These are phyloP conservation scores for Drosophila busckii DNA, from an alignment of 1,140 invertebrate genomes.

Conservation along the genomic window DNA sequence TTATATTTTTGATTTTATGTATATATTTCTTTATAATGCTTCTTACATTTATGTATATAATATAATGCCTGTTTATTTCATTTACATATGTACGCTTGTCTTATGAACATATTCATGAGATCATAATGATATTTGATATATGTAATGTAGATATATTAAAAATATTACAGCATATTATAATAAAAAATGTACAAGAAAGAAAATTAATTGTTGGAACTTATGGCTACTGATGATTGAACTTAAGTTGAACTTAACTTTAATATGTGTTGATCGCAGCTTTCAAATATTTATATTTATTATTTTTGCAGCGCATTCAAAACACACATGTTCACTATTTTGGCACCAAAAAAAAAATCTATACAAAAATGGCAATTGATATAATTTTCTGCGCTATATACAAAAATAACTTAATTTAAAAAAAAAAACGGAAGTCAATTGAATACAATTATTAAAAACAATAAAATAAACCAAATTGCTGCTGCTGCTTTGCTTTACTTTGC, in stretches of 20 bases:
- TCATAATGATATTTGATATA: conserved; percentile 62
- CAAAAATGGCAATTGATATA: conserved; percentile 63
- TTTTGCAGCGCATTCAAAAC: conserved; percentile 31
- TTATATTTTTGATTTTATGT: conserved; percentile 38
- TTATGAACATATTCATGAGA: conserved; percentile 75
- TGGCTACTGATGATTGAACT: not conserved
- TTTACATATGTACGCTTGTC: conserved; percentile 57
- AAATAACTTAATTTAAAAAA: conserved; percentile 57
- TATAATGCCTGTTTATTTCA: conserved; percentile 61
- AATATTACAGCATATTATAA: conserved; percentile 71
- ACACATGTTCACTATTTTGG: conserved; percentile 57
- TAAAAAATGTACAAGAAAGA: conserved; percentile 66
- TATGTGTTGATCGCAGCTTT: conserved; percentile 30
- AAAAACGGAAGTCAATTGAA: conserved; percentile 49
- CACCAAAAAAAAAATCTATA: conserved; percentile 63
- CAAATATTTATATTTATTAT: conserved; percentile 6
- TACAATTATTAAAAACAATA: too few species aligned
- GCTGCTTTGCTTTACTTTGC: conserved; percentile 38
- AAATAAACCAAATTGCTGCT: conserved; percentile 54
- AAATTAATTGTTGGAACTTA: conserved; percentile 25
- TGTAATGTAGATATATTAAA: conserved; percentile 28
- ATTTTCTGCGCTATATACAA: conserved; percentile 56
- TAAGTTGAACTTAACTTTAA: conserved; percentile 40
- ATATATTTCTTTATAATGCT: conserved; percentile 32
- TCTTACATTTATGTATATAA: conserved; percentile 66